A percentile compares a stretch with the other conserved stretches of the same genome.
Conservation (phyloP, 2,113 vertebrate species). For the Podarcis raffonei region DNA sequence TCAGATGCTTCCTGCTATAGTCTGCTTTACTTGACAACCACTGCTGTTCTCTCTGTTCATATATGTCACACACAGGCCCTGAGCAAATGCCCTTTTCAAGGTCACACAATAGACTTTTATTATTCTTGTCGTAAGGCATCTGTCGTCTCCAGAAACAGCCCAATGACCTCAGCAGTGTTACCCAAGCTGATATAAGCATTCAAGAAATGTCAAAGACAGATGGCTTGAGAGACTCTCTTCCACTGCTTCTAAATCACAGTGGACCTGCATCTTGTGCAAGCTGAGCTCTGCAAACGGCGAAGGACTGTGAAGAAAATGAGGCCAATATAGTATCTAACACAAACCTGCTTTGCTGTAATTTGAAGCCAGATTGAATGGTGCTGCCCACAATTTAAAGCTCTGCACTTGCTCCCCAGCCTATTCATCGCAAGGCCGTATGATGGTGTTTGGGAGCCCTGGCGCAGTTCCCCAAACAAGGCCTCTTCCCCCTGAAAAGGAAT, state of each 20-base stretch:
- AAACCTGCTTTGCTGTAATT: neutral
- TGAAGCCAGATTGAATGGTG: neutral
- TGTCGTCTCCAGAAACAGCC: neutral
- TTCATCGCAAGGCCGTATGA: neutral
- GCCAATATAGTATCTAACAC: neutral
- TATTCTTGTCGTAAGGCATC: slow-evolving; percentile 21
- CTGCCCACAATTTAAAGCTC: neutral
- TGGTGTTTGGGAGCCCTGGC: no score
- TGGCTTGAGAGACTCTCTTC: neutral
- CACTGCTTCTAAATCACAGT: neutral
- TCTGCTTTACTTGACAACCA: neutral
- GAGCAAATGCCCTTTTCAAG: slow-evolving; percentile 1
- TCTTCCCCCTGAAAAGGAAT: no score
- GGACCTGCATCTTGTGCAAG: neutral
- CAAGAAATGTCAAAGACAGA: slow-evolving; percentile 12
- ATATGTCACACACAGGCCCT: neutral
- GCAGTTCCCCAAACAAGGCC: no score
- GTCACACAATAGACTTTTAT: neutral
- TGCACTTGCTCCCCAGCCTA: neutral
- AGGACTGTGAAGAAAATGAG: neutral
- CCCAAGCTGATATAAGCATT: neutral
- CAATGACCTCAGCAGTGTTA: neutral
- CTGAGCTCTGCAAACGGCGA: neutral
- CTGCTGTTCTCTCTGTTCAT: neutral
- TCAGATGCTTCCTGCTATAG: neutral